Percentiles rank a stretch among this genome's conserved stretches.
These are phyloP conservation scores for Dasypolia templi DNA, from an alignment of 2,888 invertebrate genomes.

Conservation along the genomic window DNA sequence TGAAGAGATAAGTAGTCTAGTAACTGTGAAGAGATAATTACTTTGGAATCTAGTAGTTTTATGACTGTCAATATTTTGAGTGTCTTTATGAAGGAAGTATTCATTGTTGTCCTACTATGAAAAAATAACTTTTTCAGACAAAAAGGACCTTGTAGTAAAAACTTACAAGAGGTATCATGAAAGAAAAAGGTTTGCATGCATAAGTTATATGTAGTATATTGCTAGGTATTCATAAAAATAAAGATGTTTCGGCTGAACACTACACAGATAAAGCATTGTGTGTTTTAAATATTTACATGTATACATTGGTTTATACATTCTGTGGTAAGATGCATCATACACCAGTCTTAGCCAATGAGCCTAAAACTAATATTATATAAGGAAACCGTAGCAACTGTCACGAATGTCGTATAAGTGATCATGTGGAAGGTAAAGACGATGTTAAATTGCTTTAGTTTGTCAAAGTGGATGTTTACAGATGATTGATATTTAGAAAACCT, in stretches of 20 bases:
- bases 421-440: background rate
- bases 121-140: too few relatives aligned
- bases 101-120: too few relatives aligned
- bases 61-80: too few relatives aligned
- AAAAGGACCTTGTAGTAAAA: conserved; percentile 14
- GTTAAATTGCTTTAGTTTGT: background rate
- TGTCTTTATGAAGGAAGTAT: too few relatives aligned
- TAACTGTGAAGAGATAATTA: too few relatives aligned
- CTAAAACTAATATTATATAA: conserved; percentile 43
- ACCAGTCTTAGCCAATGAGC: conserved; percentile 30
- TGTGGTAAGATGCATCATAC: conserved; percentile 36
- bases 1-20: too few relatives aligned
- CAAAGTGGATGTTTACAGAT: background rate
- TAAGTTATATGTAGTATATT: conserved; percentile 35
- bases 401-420: conserved; percentile 27
- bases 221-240: conserved; percentile 2
- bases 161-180: background rate
- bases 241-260: background rate
- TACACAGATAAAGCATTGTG: background rate
- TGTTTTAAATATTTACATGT: conserved; percentile 47
- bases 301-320: too few relatives aligned
- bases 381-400: conserved; percentile 23
- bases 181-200: conserved; percentile 42
- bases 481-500: background rate
- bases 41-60: too few relatives aligned